Percentiles rank a stretch among this genome's conserved stretches.
Evolutionary conservation across 2,797 vertebrate species (phyloP).

Genomic region (Scomberomorus guttatus): DNA sequence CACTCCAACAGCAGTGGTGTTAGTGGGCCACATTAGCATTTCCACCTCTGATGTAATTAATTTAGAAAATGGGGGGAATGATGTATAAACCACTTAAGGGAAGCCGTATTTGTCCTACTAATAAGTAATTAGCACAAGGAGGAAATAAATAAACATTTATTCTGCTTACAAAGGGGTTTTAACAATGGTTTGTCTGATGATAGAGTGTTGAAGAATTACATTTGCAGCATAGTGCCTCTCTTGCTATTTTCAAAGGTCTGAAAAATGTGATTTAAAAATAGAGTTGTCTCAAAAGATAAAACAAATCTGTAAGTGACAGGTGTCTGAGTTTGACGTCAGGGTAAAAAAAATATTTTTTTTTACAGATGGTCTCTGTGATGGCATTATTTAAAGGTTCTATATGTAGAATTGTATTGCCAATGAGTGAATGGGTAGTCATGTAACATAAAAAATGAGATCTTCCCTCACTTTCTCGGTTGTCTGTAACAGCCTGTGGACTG

Average conservation of each 20-base stretch:
- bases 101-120: conserved; percentile 73
- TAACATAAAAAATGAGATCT: no score
- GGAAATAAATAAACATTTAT: conserved; percentile 68
- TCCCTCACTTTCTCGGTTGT: no score
- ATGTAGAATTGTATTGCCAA: no score
- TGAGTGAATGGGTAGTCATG: no score
- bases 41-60: conserved; percentile 76
- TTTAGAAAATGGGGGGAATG: conserved; percentile 69
- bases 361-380: not conserved
- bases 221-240: conserved; percentile 10
- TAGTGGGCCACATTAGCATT: conserved; percentile 78
- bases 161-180: conserved; percentile 55
- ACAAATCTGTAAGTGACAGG: conserved; percentile 12
- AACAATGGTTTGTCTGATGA: conserved; percentile 32
- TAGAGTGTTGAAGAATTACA: conserved; percentile 35
- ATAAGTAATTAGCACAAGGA: conserved; percentile 69
- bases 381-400: no score
- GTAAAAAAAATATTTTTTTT: no score
- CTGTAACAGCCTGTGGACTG: no score
- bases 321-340: conserved; percentile 16
- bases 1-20: conserved; percentile 57
- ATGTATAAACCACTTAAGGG: conserved; percentile 76
- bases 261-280: conserved; percentile 42
- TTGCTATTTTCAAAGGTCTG: conserved; percentile 17
- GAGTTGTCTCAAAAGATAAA: conserved; percentile 23